phyloP scores from a whole-genome alignment of 2,888 invertebrate species.

The Diadegma fenestrale region DNA sequence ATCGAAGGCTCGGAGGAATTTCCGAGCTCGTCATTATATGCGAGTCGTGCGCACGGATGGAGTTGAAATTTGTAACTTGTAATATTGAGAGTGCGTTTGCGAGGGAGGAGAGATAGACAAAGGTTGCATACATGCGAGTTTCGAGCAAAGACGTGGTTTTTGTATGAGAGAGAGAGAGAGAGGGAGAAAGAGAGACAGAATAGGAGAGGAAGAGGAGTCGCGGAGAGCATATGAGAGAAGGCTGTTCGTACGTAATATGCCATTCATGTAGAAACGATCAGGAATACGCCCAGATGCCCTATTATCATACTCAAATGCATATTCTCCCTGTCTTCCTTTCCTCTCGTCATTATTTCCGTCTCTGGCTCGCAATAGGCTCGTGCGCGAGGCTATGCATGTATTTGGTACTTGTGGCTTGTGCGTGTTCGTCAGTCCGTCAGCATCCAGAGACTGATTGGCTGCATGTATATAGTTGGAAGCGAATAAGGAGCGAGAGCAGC shows the following conservation, averaged over 20 bases:
- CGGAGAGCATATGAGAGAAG: constrained; percentile 1
- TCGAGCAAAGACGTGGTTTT: constrained; percentile 4
- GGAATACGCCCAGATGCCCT: constrained; percentile 63
- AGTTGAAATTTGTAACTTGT: constrained; percentile 24
- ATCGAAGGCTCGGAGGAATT: not conserved
- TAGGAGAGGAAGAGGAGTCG: constrained; percentile 6
- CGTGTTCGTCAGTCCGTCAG: constrained; percentile 51
- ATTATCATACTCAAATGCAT: constrained; percentile 47
- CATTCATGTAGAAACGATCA: constrained; percentile 60
- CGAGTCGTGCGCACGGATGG: not conserved
- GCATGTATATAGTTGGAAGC: constrained; percentile 42
- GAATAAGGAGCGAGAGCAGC: constrained; percentile 1
- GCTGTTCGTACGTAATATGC: constrained; percentile 48
- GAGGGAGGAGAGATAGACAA: not conserved
- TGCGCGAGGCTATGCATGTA: not conserved
- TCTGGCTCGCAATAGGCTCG: not conserved
- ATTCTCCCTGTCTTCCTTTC: constrained; percentile 53
- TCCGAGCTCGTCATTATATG: not conserved
- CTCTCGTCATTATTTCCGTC: constrained; percentile 22
- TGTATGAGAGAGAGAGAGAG: not conserved
- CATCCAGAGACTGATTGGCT: constrained; percentile 62
- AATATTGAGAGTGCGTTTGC: constrained; percentile 14
- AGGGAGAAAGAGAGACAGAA: not conserved
- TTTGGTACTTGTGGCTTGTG: constrained; percentile 59
- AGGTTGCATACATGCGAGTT: constrained; percentile 4